Evolutionary conservation across 2,888 invertebrate species (phyloP).

Genomic region (Andrena bucephala): DNA sequence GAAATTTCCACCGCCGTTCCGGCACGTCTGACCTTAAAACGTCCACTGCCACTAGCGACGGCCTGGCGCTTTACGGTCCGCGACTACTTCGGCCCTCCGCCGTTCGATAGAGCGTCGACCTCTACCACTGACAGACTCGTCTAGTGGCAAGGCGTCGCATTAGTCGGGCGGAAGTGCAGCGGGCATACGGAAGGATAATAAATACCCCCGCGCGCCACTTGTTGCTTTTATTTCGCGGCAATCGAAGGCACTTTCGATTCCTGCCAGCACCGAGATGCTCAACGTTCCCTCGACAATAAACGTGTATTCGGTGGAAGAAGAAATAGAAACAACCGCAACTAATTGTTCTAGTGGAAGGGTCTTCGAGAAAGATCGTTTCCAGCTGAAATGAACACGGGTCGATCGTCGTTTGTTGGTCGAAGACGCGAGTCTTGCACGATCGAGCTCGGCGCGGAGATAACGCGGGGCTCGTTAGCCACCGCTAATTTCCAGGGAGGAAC

Average conservation of each 20-base stretch:
- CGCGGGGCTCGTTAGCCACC: conserved; percentile 48
- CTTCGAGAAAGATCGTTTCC: no score
- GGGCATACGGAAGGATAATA: conserved; percentile 47
- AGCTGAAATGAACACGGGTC: no score
- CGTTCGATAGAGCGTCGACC: conserved; percentile 44
- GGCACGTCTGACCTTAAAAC: conserved; percentile 8
- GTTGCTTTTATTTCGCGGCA: conserved; percentile 60
- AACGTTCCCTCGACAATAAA: neutral
- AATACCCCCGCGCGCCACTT: conserved; percentile 51
- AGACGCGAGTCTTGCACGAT: conserved; percentile 12
- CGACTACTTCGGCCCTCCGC: conserved; percentile 9
- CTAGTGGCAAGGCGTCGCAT: conserved; percentile 31
- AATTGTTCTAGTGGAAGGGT: no score
- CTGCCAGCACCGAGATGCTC: neutral
- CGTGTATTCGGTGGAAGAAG: neutral
- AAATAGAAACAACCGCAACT: neutral
- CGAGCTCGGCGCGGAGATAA: conserved; percentile 21
- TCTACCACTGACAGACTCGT: conserved; percentile 33
- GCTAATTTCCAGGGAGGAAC: conserved; percentile 58
- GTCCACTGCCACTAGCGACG: neutral
- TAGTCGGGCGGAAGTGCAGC: conserved; percentile 31
- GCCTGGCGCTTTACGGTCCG: conserved; percentile 18
- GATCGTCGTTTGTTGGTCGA: neutral
- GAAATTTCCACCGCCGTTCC: conserved; percentile 3
- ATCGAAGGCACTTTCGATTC: conserved; percentile 18